These are phyloP conservation scores for Hylaea fasciaria DNA, from an alignment of 2,888 invertebrate species.

Conservation along the genomic window DNA sequence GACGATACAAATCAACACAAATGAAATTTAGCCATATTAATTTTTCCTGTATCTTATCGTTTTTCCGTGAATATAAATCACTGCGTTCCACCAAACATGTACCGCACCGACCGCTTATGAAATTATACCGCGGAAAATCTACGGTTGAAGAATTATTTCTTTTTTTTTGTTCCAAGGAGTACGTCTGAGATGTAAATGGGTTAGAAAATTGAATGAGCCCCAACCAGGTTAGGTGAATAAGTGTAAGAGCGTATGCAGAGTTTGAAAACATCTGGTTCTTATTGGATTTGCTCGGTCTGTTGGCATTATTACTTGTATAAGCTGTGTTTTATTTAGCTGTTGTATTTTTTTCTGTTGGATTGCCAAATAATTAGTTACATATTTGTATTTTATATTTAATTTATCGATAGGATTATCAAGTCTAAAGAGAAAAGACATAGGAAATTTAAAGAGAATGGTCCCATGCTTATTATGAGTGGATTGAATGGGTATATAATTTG, in stretches of 20 bases:
- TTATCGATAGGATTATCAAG: too few relatives aligned
- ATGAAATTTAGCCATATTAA: too few relatives aligned
- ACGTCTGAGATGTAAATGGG: slow-evolving; percentile 83
- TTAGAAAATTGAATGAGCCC: slow-evolving; percentile 84
- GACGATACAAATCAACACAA: too few relatives aligned
- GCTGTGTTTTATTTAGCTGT: not conserved
- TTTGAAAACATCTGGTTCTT: slow-evolving; percentile 67
- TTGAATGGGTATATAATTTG: too few relatives aligned
- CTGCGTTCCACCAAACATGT: slow-evolving; percentile 30
- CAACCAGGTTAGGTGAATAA: slow-evolving; percentile 72
- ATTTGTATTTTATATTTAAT: too few relatives aligned
- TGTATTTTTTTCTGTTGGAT: too few relatives aligned
- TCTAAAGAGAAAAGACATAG: too few relatives aligned
- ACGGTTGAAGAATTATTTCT: slow-evolving; percentile 68
- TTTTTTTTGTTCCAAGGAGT: slow-evolving; percentile 67
- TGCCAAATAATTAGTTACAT: too few relatives aligned
- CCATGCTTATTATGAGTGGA: too few relatives aligned
- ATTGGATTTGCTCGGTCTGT: slow-evolving; percentile 56
- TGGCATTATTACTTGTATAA: slow-evolving; percentile 33
- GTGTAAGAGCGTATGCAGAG: slow-evolving; percentile 69
- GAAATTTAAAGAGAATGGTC: too few relatives aligned
- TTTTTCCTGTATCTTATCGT: too few relatives aligned
- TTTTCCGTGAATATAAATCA: slow-evolving; percentile 6
- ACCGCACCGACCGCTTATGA: slow-evolving; percentile 72
- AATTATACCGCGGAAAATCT: slow-evolving; percentile 81